Conservation (phyloP, 2,888 invertebrate genomes). For the Agrotis segetum region DNA sequence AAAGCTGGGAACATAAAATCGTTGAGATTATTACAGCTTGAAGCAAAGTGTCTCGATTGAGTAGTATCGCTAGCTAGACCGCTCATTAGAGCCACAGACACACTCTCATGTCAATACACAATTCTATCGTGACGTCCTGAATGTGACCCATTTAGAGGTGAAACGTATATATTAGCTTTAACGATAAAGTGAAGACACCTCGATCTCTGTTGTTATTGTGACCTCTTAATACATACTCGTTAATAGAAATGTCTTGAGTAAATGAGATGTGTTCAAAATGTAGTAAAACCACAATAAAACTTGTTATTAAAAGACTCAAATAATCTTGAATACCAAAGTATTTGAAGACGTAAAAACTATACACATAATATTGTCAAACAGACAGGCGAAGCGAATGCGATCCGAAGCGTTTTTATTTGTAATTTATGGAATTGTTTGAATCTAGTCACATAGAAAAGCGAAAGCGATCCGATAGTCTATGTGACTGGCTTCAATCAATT, state of each 20-base stretch:
- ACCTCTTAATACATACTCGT: background rate
- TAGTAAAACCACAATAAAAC: background rate
- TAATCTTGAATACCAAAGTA: no score
- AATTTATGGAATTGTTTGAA: no score
- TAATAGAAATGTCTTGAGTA: background rate
- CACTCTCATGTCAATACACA: conserved; percentile 16
- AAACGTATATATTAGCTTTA: background rate
- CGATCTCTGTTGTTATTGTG: background rate
- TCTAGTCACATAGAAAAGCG: no score
- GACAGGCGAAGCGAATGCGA: no score
- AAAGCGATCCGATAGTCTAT: no score
- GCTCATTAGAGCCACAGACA: conserved; percentile 26
- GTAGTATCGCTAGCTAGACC: background rate
- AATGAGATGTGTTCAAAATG: background rate
- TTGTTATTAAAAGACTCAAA: no score
- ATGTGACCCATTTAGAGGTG: conserved; percentile 20
- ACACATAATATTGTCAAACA: no score
- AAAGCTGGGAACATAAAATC: conserved; percentile 22
- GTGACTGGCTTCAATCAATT: no score
- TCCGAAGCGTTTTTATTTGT: no score
- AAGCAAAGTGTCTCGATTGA: background rate
- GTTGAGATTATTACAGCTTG: background rate
- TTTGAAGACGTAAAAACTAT: no score
- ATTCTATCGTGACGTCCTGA: conserved; percentile 9
- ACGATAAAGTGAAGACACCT: no score